A percentile compares a stretch with the other conserved stretches of the same genome.
phyloP scores from a whole-genome alignment of 2,888 invertebrate species.

The Dynastes grantii region DNA sequence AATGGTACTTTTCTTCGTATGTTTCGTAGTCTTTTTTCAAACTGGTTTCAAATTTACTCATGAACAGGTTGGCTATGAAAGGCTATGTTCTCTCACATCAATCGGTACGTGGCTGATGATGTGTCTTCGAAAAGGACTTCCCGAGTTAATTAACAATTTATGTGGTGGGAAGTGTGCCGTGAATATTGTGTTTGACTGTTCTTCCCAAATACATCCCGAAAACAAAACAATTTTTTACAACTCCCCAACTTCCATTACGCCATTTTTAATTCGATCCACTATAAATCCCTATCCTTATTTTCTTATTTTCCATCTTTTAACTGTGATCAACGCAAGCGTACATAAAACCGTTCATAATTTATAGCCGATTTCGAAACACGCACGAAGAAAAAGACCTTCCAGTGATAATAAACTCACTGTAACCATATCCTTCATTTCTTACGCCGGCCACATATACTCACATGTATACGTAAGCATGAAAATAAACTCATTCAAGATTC shows the following conservation, averaged over 20 bases:
- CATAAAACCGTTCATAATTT: slow-evolving; percentile 1
- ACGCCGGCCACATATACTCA: background rate
- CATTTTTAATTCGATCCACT: background rate
- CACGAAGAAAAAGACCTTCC: background rate
- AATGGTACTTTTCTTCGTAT: no score
- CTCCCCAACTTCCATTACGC: background rate
- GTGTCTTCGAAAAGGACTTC: no score
- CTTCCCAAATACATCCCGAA: no score
- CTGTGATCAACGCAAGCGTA: background rate
- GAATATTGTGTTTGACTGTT: no score
- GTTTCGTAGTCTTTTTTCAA: no score
- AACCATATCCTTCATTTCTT: slow-evolving; percentile 5
- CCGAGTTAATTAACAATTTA: no score
- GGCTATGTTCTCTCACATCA: no score
- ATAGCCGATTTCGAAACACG: slow-evolving; percentile 3
- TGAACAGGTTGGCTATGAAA: no score
- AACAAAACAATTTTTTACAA: no score
- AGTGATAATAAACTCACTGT: background rate
- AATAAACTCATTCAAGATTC: slow-evolving; percentile 36
- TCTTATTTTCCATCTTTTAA: background rate
- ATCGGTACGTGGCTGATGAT: no score
- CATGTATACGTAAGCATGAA: background rate
- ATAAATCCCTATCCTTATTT: background rate
- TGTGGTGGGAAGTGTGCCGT: no score
- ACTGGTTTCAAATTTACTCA: no score